Base-by-base conservation (phyloP, 2,113 vertebrate genomes). In the Channa argus region DNA sequence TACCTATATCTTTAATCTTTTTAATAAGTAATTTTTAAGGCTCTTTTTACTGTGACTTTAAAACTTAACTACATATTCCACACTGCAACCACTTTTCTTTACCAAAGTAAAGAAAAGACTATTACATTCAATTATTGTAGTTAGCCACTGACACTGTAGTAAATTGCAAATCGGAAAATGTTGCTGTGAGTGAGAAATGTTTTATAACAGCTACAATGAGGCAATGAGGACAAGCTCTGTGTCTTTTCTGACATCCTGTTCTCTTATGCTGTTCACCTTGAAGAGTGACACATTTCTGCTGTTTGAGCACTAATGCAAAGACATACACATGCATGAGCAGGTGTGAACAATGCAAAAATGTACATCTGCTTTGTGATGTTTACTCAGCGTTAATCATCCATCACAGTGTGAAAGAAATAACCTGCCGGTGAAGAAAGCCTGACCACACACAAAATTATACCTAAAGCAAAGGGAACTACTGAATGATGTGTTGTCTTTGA, bases 361-460 rank as follows among this genome's bases (percentile, higher is more conserved):
- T 38, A 51, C 8, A 13, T 37, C 14, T 6, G 12, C 33, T 63
- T 60, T 71, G 12, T 39, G 12, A 66, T 33, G 47, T 60, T 58
- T 43, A 62, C 79, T 88, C 72, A 80, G 24, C 10, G 63, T 11
- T 74, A 74, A 74, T 71, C 62, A 64, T 37, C 61, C 71, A 46
- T 71, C 0, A 0, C 71, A 61, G 68, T 56, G 51, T 59, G 13
- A 63, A 78, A 60, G 67, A 59, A 68, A 39, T 39, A 46, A 74
- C 63, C 80, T 74, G 79, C 38, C 84, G 79, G 78, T 80, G 70
- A 56, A 24, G 61, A 76, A 54, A 70, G 33, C 37, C 33, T 51
- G 74, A 83, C 79, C 74, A 53, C 36, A 70, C 77, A 58, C 78
- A 69, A 39, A 6, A 3, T 71, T 86, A 65, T 80, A 63, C 86